Percentiles rank a stretch among this genome's conserved stretches.
Evolutionary conservation across 1,140 invertebrate genomes (phyloP).

Genomic region (Cephus cinctus): DNA sequence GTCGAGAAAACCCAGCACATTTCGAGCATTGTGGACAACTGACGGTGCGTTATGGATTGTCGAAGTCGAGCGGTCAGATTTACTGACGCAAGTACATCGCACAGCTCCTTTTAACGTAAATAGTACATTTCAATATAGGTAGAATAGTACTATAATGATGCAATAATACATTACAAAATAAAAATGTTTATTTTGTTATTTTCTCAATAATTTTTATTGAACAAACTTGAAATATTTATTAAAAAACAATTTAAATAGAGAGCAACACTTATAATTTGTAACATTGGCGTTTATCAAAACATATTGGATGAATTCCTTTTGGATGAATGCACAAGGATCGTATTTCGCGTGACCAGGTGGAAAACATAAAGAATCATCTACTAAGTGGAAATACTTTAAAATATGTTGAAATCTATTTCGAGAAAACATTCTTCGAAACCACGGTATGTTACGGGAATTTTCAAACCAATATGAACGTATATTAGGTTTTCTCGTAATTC

Average conservation of each 20-base stretch:
- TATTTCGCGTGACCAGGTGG: too few relatives aligned
- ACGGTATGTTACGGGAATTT: too few relatives aligned
- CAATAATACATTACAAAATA: not conserved
- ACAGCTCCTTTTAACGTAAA: not conserved
- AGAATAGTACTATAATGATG: not conserved
- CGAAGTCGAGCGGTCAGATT: not conserved
- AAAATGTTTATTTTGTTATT: not conserved
- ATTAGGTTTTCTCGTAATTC: too few relatives aligned
- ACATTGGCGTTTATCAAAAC: too few relatives aligned
- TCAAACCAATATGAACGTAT: too few relatives aligned
- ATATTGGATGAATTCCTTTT: too few relatives aligned
- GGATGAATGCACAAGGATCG: too few relatives aligned
- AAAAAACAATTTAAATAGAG: not conserved
- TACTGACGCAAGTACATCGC: conserved; percentile 1
- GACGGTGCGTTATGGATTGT: too few relatives aligned
- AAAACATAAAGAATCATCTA: not conserved
- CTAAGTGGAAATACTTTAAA: not conserved
- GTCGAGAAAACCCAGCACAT: too few relatives aligned
- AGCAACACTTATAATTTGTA: not conserved
- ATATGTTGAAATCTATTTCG: conserved; percentile 4
- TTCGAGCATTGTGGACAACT: too few relatives aligned
- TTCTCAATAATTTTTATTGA: not conserved
- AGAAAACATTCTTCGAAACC: too few relatives aligned
- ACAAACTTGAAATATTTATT: not conserved
- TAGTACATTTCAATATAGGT: not conserved